A percentile compares a stretch with the other conserved stretches of the same genome.
Evolutionary conservation across 1,140 invertebrate genomes (phyloP).

Genomic region (Ceratitis capitata): DNA sequence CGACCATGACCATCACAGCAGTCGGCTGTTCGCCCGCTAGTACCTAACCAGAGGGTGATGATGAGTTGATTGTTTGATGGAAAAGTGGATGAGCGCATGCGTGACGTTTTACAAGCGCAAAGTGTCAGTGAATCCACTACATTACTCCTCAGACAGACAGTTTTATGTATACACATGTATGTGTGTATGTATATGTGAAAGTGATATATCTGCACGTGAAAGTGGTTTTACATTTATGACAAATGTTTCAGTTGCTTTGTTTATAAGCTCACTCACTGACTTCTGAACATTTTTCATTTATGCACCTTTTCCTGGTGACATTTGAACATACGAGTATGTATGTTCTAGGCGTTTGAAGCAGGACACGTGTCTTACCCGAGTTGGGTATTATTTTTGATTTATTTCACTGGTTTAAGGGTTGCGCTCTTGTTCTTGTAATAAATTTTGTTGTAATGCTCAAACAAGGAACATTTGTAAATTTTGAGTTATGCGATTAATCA

Average conservation of each 20-base stretch:
- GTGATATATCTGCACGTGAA: background rate
- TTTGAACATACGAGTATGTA: too few relatives aligned
- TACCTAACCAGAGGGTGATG: background rate
- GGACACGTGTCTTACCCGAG: conserved; percentile 13
- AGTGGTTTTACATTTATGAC: background rate
- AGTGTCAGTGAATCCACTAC: background rate
- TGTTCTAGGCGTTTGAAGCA: background rate
- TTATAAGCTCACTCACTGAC: conserved; percentile 4
- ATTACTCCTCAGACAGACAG: background rate
- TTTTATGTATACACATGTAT: background rate
- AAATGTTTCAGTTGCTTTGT: background rate
- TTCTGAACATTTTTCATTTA: background rate
- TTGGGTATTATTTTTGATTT: background rate
- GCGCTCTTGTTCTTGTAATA: background rate
- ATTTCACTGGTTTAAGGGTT: background rate
- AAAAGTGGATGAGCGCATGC: background rate
- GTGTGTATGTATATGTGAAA: background rate
- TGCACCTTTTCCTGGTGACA: conserved; percentile 16
- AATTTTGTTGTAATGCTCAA: background rate
- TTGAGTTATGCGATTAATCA: background rate
- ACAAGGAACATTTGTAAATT: conserved; percentile 3
- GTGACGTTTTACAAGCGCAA: conserved; percentile 7
- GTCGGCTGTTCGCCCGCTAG: background rate
- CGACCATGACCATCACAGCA: background rate
- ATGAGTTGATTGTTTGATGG: background rate